Evolutionary conservation across 2,797 vertebrate genomes (phyloP).

Genomic region (Cacajao melanocephalus): DNA sequence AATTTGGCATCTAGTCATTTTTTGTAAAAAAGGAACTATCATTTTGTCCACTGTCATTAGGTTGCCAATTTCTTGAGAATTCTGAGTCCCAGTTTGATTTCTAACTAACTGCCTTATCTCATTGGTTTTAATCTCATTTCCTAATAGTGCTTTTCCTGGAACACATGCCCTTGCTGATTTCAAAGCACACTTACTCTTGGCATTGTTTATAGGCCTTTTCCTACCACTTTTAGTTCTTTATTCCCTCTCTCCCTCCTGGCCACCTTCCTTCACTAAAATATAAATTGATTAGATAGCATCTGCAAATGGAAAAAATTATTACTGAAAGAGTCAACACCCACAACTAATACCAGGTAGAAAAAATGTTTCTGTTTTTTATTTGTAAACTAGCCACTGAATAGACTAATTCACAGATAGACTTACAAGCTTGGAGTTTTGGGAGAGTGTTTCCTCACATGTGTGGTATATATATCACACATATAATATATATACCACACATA

Average conservation of each 20-base stretch:
- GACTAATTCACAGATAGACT: neutral
- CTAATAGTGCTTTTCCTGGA: neutral
- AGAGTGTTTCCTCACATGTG: neutral
- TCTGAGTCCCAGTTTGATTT: neutral
- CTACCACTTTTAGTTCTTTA: neutral
- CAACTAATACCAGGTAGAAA: neutral
- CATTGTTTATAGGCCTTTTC: neutral
- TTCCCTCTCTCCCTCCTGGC: neutral
- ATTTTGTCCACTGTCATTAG: neutral
- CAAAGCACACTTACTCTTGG: neutral
- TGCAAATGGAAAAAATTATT: neutral
- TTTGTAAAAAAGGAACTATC: neutral
- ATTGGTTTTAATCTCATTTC: slow-evolving; percentile 8
- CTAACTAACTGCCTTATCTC: neutral
- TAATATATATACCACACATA: too few species aligned
- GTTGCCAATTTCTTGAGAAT: neutral
- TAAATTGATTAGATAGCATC: neutral
- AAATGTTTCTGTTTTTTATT: neutral
- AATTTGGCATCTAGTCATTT: neutral
- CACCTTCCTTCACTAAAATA: neutral
- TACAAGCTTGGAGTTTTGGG: neutral
- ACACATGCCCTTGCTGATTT: neutral
- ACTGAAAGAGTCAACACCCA: neutral
- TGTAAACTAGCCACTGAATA: neutral
- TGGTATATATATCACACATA: neutral